Conservation (phyloP, 2,888 invertebrate genomes). For the Heliconius sara region DNA sequence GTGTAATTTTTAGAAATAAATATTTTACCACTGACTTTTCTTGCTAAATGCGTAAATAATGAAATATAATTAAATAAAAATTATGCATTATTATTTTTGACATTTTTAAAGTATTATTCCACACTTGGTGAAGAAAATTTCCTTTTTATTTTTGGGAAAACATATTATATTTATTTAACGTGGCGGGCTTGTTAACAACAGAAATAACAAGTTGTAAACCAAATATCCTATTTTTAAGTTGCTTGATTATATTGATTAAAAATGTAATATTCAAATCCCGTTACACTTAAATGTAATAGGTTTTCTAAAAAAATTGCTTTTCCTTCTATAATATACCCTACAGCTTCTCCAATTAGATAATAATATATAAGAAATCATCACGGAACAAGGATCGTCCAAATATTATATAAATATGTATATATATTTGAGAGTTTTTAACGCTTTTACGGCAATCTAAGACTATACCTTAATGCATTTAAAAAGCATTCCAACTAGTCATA, state of each 20-base stretch:
- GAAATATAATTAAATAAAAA: no score
- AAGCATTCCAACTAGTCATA: slow-evolving; percentile 56
- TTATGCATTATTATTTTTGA: no score
- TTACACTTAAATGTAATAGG: neutral
- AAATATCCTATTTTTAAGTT: no score
- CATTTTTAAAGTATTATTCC: no score
- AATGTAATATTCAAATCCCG: no score
- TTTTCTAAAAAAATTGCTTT: neutral
- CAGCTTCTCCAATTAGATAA: slow-evolving; percentile 21
- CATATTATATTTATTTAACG: no score
- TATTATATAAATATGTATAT: neutral
- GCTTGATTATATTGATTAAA: no score
- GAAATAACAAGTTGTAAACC: no score
- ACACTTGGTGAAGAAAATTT: no score
- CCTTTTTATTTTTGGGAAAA: no score
- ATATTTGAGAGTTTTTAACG: neutral
- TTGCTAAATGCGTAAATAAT: neutral
- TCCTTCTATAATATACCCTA: neutral
- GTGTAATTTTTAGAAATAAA: neutral
- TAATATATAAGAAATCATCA: slow-evolving; percentile 6
- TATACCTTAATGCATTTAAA: slow-evolving; percentile 29
- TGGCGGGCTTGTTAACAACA: no score
- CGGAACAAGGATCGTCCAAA: neutral
- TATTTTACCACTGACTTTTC: neutral
- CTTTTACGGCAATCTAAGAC: slow-evolving; percentile 25